phyloP scores from a whole-genome alignment of 2,888 invertebrate genomes.

The Andrena praecox region DNA sequence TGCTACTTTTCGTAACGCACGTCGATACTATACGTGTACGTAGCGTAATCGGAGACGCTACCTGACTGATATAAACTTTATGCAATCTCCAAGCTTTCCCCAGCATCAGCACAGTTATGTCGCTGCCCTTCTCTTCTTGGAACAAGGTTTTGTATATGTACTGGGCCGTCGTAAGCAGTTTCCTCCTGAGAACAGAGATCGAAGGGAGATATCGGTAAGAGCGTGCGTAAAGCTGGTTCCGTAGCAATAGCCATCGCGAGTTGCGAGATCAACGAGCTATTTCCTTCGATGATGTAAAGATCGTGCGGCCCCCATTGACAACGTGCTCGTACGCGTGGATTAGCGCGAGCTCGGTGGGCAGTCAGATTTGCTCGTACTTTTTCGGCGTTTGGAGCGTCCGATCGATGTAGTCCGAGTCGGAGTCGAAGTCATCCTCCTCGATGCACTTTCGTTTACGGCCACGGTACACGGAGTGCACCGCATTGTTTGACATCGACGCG shows the following conservation, averaged over 20 bases:
- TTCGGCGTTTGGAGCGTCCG: slow-evolving; percentile 88
- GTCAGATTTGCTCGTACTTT: slow-evolving; percentile 84
- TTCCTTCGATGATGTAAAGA: slow-evolving; percentile 15
- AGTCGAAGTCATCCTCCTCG: slow-evolving; percentile 85
- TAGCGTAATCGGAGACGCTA: slow-evolving; percentile 53
- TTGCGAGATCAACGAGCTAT: slow-evolving; percentile 17
- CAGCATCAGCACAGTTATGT: slow-evolving; percentile 90
- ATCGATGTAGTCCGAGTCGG: slow-evolving; percentile 86
- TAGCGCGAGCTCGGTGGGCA: neutral
- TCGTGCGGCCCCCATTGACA: neutral
- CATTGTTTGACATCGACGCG: slow-evolving; percentile 80
- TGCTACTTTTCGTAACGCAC: too few relatives aligned
- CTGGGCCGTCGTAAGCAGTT: slow-evolving; percentile 90
- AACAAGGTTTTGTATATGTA: slow-evolving; percentile 93
- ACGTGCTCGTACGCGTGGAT: neutral
- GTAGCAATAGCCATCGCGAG: neutral
- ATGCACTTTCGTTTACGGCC: slow-evolving; percentile 87
- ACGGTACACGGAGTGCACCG: slow-evolving; percentile 81
- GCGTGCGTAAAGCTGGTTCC: neutral
- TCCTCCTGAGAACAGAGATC: slow-evolving; percentile 85
- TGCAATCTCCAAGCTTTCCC: slow-evolving; percentile 91
- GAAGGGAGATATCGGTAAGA: neutral
- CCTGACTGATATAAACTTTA: slow-evolving; percentile 91
- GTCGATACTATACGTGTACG: neutral
- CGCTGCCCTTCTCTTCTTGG: slow-evolving; percentile 91